Evolutionary conservation across 2,113 vertebrate species (phyloP).

Genomic region (Neolamprologus ventralis): DNA sequence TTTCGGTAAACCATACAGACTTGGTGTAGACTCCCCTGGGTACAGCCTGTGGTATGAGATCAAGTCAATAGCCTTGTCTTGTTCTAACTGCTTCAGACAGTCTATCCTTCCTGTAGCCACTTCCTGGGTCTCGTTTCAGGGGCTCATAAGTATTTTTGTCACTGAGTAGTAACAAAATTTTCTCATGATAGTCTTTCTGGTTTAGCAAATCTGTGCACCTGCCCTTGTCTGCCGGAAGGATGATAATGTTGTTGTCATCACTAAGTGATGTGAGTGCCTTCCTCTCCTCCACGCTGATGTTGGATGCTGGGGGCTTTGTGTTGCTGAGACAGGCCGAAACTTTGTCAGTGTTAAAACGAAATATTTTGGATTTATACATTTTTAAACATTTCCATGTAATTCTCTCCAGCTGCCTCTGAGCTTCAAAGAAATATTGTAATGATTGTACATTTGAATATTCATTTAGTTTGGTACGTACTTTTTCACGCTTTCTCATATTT

Average conservation of each 20-base stretch:
- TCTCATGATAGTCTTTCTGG: not conserved
- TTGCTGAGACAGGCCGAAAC: not conserved
- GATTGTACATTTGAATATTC: not conserved
- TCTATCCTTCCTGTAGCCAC: not conserved
- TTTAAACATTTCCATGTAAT: not conserved
- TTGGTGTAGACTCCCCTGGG: rapidly evolving
- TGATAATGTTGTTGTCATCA: not conserved
- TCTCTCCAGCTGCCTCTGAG: not conserved
- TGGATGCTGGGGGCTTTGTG: not conserved
- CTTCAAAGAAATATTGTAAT: not conserved
- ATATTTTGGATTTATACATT: not conserved
- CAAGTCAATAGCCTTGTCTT: not conserved
- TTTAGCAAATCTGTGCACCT: not conserved
- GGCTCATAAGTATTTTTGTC: not conserved
- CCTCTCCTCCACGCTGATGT: not conserved
- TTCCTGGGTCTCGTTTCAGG: not conserved
- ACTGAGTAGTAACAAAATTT: not conserved
- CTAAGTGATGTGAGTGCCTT: not conserved
- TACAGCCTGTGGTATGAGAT: not conserved
- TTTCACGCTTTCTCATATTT: not conserved
- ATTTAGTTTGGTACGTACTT: not conserved
- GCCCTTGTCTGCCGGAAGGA: not conserved
- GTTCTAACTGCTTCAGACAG: not conserved
- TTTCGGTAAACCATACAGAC: not conserved
- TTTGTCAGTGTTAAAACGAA: not conserved